Percentiles rank a stretch among this genome's conserved stretches.
Evolutionary conservation across 2,888 invertebrate genomes (phyloP).

Genomic region (Drosophila quasianomalipes): DNA sequence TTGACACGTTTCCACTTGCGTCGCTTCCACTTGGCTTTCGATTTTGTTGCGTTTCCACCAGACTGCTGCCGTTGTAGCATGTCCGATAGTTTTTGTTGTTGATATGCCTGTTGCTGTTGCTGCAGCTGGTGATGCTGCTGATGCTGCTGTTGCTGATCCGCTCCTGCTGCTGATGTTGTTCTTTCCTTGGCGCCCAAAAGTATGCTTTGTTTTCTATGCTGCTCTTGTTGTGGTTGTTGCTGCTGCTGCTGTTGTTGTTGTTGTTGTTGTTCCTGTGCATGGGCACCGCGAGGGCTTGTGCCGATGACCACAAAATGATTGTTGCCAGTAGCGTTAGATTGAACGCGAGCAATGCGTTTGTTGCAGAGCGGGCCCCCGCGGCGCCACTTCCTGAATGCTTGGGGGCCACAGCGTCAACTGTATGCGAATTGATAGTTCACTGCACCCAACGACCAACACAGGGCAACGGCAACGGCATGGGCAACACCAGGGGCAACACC

Average conservation of each 20-base stretch:
- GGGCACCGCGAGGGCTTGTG: constrained; percentile 85
- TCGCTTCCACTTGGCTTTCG: constrained; percentile 75
- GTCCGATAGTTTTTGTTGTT: constrained; percentile 47
- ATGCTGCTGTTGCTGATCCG: constrained; percentile 19
- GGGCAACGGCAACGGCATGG: neutral
- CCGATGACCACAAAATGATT: constrained; percentile 71
- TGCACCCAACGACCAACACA: constrained; percentile 40
- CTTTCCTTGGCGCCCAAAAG: constrained; percentile 51
- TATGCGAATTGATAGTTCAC: constrained; percentile 76
- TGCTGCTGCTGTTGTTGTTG: constrained; percentile 32
- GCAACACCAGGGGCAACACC: constrained; percentile 14
- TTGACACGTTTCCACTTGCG: constrained; percentile 55
- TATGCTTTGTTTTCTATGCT: constrained; percentile 46
- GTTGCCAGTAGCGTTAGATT: constrained; percentile 81
- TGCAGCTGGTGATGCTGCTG: neutral
- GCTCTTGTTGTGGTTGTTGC: constrained; percentile 25
- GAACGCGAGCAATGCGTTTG: constrained; percentile 70
- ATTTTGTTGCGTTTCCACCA: constrained; percentile 36
- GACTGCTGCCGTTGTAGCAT: constrained; percentile 57
- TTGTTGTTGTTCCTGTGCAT: constrained; percentile 51
- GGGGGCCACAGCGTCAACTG: constrained; percentile 85
- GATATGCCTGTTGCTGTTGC: constrained; percentile 24
- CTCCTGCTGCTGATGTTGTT: constrained; percentile 6
- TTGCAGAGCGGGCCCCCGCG: constrained; percentile 85
- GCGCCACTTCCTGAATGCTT: constrained; percentile 85